Percentiles rank a stretch among this genome's conserved stretches.
Evolutionary conservation across 2,888 invertebrate species (phyloP).

Genomic region (Tiphia femorata): DNA sequence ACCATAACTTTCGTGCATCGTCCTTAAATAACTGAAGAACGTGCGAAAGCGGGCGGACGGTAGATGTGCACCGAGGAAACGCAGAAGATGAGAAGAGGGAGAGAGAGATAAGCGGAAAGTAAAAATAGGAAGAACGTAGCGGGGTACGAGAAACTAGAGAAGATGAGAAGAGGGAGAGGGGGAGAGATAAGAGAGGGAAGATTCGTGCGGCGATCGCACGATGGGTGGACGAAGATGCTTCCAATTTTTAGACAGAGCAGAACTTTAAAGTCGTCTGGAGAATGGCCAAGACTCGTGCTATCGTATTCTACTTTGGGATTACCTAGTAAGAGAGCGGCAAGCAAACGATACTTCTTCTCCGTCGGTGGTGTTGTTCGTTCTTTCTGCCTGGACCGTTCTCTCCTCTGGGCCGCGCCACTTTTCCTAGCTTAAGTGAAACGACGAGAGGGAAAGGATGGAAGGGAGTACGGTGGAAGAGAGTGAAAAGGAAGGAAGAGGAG

Average conservation of each 20-base stretch:
- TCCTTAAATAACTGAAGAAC: too few relatives aligned
- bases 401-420: not conserved
- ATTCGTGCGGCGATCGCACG: constrained; percentile 1
- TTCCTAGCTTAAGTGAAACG: constrained; percentile 12
- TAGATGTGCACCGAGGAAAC: constrained; percentile 1
- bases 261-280: constrained; percentile 40
- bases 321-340: constrained; percentile 27
- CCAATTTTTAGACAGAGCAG: constrained; percentile 33
- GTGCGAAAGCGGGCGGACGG: too few relatives aligned
- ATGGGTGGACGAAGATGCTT: constrained; percentile 31
- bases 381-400: not conserved
- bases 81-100: not conserved
- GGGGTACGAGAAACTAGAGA: too few relatives aligned
- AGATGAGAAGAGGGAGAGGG: not conserved
- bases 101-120: too few relatives aligned
- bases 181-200: not conserved
- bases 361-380: not conserved
- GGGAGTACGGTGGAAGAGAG: too few relatives aligned
- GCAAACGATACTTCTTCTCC: constrained; percentile 35
- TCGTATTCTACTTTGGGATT: constrained; percentile 28
- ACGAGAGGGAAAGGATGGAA: too few relatives aligned
- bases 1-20: too few relatives aligned
- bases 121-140: too few relatives aligned
- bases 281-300: constrained; percentile 26
- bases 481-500: not conserved